These are phyloP conservation scores for Drosophila emarginata DNA, from an alignment of 2,888 invertebrate genomes.

Conservation along the genomic window DNA sequence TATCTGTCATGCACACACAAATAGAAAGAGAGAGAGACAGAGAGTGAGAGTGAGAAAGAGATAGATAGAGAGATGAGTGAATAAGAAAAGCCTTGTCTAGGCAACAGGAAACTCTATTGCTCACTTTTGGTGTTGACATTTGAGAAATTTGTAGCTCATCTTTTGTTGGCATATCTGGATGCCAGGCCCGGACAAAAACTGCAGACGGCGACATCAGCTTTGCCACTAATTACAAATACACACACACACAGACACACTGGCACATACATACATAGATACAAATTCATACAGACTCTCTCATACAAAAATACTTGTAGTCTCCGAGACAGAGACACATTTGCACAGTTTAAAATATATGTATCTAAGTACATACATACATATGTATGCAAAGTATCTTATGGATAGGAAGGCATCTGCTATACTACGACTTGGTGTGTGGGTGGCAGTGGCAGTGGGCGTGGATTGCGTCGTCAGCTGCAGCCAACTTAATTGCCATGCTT, in stretches of 20 bases:
- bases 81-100: neutral
- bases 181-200: conserved; percentile 65
- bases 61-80: conserved; percentile 15
- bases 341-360: conserved; percentile 43
- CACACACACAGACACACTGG: conserved; percentile 21
- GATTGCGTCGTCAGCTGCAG: conserved; percentile 33
- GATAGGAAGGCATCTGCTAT: conserved; percentile 35
- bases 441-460: conserved; percentile 36
- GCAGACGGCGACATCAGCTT: conserved; percentile 49
- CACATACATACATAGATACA: conserved; percentile 2
- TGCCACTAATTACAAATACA: conserved; percentile 65
- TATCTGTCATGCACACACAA: conserved; percentile 43
- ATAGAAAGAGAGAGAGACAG: neutral
- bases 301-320: neutral
- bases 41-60: neutral
- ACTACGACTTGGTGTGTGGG: conserved; percentile 11
- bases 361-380: conserved; percentile 9
- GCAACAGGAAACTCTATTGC: conserved; percentile 34
- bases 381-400: conserved; percentile 48
- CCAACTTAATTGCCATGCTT: conserved; percentile 62
- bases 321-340: conserved; percentile 30
- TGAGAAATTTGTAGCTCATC: conserved; percentile 82
- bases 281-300: neutral
- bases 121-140: conserved; percentile 80
- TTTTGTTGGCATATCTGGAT: conserved; percentile 72